Evolutionary conservation across 2,113 vertebrate genomes (phyloP).

Genomic region (Onychostoma macrolepis): DNA sequence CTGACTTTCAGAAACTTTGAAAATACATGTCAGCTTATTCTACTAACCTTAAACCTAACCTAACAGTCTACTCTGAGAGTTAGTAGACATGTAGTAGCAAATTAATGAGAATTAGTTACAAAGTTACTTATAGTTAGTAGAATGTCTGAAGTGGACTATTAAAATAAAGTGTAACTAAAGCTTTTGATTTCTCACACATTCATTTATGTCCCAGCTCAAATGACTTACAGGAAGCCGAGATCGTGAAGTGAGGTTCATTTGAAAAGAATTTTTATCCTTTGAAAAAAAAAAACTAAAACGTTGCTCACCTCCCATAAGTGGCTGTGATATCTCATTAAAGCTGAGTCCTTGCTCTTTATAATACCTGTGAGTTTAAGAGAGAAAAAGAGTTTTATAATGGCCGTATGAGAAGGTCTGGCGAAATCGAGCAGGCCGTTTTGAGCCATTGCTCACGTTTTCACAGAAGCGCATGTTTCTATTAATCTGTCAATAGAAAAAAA

Average conservation of each 20-base stretch:
- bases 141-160: too few relatives aligned
- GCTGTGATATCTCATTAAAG: slow-evolving; percentile 21
- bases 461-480: not conserved
- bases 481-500: not conserved
- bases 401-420: slow-evolving; percentile 1
- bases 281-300: not conserved
- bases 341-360: not conserved
- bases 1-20: too few relatives aligned
- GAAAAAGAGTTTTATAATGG: not conserved
- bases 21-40: too few relatives aligned
- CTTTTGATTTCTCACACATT: not conserved
- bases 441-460: slow-evolving; percentile 10
- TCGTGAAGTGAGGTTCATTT: not conserved
- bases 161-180: too few relatives aligned
- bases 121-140: too few relatives aligned
- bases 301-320: not conserved
- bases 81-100: too few relatives aligned
- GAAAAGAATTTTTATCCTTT: not conserved
- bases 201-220: not conserved
- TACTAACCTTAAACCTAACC: too few relatives aligned
- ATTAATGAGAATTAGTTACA: too few relatives aligned
- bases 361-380: not conserved
- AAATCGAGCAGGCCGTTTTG: not conserved
- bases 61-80: too few relatives aligned
- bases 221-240: not conserved